Evolutionary conservation across 1,140 invertebrate species (phyloP).

Genomic region (Cydia amplana): DNA sequence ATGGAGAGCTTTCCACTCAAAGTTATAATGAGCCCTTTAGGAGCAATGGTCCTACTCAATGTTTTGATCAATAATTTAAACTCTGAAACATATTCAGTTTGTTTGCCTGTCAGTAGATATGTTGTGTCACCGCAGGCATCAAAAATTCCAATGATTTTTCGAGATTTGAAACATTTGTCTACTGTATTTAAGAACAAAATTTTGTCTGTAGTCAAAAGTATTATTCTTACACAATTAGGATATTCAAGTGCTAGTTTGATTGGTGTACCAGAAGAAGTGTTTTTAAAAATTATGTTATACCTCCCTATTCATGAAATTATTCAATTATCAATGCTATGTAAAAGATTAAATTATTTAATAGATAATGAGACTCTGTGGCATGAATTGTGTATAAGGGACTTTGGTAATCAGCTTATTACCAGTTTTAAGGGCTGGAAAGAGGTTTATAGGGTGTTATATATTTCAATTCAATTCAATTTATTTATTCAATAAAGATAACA

Average conservation of each 20-base stretch:
- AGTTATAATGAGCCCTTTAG: conserved; percentile 61
- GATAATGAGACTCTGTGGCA: conserved; percentile 62
- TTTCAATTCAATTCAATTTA: too few relatives aligned
- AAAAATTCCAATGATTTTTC: conserved; percentile 61
- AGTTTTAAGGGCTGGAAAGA: conserved; percentile 52
- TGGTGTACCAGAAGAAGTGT: conserved; percentile 68
- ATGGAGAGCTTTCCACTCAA: conserved; percentile 51
- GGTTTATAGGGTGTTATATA: conserved; percentile 52
- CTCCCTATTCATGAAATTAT: conserved; percentile 53
- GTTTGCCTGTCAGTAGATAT: conserved; percentile 60
- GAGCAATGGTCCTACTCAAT: conserved; percentile 55
- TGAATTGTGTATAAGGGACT: conserved; percentile 60
- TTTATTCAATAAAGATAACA: too few relatives aligned
- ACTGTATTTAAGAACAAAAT: conserved; percentile 62
- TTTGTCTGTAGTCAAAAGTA: conserved; percentile 61
- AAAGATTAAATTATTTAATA: conserved; percentile 47
- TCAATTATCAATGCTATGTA: conserved; percentile 58
- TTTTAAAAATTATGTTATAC: conserved; percentile 55
- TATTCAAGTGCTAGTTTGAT: conserved; percentile 67
- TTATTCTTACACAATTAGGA: conserved; percentile 58
- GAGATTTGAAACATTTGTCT: conserved; percentile 60
- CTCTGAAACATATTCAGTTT: conserved; percentile 62
- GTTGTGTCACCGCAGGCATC: conserved; percentile 54
- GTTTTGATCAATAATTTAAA: conserved; percentile 54
- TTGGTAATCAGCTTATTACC: conserved; percentile 37